Conservation (phyloP, 35 echinoderm and acorn worm species). For the Acanthaster planci region DNA sequence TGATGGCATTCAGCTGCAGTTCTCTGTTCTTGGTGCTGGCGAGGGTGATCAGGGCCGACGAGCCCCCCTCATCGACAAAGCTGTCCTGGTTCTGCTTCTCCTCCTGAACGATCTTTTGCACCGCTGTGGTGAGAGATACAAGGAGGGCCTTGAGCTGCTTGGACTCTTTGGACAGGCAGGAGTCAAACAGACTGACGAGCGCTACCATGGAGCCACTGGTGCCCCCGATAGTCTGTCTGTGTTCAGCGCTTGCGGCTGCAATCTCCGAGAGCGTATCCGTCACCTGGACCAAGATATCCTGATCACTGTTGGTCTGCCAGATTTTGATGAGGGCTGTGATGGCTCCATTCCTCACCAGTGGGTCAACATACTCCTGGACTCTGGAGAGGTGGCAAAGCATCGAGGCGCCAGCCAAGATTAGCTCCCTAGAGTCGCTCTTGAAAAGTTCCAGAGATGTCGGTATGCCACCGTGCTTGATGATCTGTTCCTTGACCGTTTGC, state of each 20-base stretch:
- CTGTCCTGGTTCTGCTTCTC: conserved; percentile 76
- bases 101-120: conserved; percentile 64
- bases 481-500: conserved; percentile 72
- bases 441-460: conserved; percentile 74
- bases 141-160: conserved; percentile 46
- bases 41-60: conserved; percentile 78
- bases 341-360: conserved; percentile 66
- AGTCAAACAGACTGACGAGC: conserved; percentile 77
- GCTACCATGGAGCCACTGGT: conserved; percentile 65
- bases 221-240: conserved; percentile 74
- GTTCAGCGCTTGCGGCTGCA: conserved; percentile 54
- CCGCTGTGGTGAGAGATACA: conserved; percentile 68
- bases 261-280: conserved; percentile 73
- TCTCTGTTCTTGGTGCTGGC: conserved; percentile 64
- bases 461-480: conserved; percentile 81
- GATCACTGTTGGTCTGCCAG: conserved; percentile 73
- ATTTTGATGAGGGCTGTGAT: conserved; percentile 78
- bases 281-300: conserved; percentile 77
- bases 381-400: conserved; percentile 72
- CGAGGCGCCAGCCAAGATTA: conserved; percentile 61
- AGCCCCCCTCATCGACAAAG: conserved; percentile 88
- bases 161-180: conserved; percentile 43
- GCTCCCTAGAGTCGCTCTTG: conserved; percentile 54
- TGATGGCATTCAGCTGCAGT: conserved; percentile 85
- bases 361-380: conserved; percentile 63